Conservation (phyloP, 1,140 invertebrate genomes). For the Camponotus vicinus region DNA sequence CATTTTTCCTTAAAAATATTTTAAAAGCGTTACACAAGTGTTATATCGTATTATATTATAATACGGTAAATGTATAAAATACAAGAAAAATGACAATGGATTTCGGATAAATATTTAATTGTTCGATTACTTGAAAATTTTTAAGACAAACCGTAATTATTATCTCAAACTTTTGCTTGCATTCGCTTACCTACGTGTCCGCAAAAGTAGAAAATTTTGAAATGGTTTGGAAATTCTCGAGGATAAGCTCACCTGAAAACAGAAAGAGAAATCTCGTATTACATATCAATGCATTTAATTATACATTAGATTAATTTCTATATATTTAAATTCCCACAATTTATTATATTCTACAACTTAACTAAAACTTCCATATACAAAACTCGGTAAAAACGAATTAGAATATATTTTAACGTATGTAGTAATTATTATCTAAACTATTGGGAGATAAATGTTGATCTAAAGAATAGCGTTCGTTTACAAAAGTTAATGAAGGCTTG, state of each 20-base stretch:
- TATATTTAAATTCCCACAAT: neutral
- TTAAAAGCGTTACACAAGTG: neutral
- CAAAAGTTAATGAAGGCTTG: conserved; percentile 6
- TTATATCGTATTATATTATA: neutral
- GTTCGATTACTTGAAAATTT: neutral
- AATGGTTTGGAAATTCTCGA: conserved; percentile 35
- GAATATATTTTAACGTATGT: neutral
- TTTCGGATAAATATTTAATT: neutral
- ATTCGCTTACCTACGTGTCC: conserved; percentile 62
- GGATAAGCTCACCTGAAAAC: conserved; percentile 56
- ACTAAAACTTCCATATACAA: too few species aligned
- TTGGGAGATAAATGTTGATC: neutral
- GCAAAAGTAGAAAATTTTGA: conserved; percentile 43
- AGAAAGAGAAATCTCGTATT: conserved; percentile 28
- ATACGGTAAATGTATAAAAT: neutral
- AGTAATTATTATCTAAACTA: conserved; percentile 19
- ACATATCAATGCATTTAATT: conserved; percentile 44
- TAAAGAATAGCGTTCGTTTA: neutral
- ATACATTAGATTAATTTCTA: neutral
- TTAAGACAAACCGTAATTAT: neutral
- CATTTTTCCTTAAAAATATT: neutral
- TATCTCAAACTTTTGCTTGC: conserved; percentile 24
- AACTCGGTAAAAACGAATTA: too few species aligned
- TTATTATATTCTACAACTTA: neutral
- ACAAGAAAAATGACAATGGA: conserved; percentile 19